Evolutionary conservation across 2,113 vertebrate species (phyloP).

Genomic region (Ciconia boyciana): DNA sequence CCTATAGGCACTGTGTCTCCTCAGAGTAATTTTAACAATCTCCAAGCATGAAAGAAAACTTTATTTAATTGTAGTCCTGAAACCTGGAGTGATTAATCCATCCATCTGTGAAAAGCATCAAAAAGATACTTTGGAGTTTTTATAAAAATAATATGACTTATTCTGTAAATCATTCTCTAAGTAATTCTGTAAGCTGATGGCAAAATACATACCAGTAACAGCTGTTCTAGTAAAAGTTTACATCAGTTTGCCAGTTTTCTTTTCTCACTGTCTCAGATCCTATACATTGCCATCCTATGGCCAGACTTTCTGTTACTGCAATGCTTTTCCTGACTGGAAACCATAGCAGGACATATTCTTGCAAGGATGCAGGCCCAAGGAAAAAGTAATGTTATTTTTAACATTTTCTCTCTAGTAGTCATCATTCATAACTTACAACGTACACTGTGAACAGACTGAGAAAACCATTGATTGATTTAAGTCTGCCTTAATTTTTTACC

Average conservation of each 20-base stretch:
- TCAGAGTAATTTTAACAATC: background rate
- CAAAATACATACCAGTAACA: background rate
- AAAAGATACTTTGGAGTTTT: background rate
- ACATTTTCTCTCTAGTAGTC: background rate
- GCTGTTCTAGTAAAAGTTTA: background rate
- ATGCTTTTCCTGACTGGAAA: background rate
- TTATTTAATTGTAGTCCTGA: background rate
- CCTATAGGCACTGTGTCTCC: background rate
- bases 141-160: background rate
- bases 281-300: background rate
- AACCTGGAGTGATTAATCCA: background rate
- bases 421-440: background rate
- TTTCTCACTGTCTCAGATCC: background rate
- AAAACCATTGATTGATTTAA: conserved; percentile 35
- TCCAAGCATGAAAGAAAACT: background rate
- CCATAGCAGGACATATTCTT: background rate
- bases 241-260: background rate
- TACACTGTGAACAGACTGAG: background rate
- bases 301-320: background rate
- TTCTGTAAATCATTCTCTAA: background rate
- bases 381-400: background rate
- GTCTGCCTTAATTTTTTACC: conserved; percentile 34
- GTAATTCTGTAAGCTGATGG: background rate
- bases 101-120: background rate
- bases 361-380: background rate